Conservation (phyloP, 2,113 vertebrate species). For the Megalops atlanticus region DNA sequence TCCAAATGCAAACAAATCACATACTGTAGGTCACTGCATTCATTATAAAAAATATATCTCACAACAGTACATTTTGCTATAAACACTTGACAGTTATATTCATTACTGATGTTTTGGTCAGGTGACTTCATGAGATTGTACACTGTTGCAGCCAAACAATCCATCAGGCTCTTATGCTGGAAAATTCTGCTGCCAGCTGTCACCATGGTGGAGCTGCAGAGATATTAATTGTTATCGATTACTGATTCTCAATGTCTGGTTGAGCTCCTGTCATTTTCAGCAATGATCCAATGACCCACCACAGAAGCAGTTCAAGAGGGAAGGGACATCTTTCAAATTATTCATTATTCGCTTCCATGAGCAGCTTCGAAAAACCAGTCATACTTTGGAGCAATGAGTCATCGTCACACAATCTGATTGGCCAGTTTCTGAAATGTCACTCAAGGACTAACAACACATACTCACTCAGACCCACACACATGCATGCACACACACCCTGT, state of each 20-base stretch:
- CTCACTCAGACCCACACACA: too few relatives aligned
- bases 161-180: too few relatives aligned
- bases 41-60: too few relatives aligned
- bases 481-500: too few relatives aligned
- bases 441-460: too few relatives aligned
- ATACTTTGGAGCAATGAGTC: background rate
- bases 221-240: conserved; percentile 9
- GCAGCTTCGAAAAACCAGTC: background rate
- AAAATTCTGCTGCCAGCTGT: conserved; percentile 1
- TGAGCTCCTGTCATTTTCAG: background rate
- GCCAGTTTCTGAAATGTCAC: background rate
- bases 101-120: too few relatives aligned
- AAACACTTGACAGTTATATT: too few relatives aligned
- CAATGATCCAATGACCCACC: background rate
- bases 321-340: background rate
- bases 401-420: background rate
- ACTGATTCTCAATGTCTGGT: background rate
- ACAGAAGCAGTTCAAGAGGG: background rate
- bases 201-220: background rate
- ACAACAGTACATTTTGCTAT: too few relatives aligned
- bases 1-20: too few relatives aligned
- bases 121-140: too few relatives aligned
- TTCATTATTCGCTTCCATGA: background rate
- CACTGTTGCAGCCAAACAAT: too few relatives aligned
- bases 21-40: too few relatives aligned